Percentiles rank a stretch among this genome's conserved stretches.
phyloP scores from a whole-genome alignment of 2,888 invertebrate genomes.

The Biston betularia region DNA sequence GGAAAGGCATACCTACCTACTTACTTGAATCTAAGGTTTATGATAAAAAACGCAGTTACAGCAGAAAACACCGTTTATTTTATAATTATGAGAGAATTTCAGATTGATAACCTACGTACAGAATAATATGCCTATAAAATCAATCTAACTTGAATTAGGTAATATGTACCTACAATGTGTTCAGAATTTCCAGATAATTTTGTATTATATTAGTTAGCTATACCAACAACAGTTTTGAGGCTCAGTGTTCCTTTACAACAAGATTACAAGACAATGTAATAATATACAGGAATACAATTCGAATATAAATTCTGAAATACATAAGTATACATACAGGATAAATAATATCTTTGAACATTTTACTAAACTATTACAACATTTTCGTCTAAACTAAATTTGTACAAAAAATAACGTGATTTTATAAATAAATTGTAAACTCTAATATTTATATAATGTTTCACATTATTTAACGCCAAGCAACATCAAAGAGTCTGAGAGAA shows the following conservation, averaged over 20 bases:
- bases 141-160: conserved; percentile 81
- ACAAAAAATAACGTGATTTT: conserved; percentile 72
- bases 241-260: conserved; percentile 79
- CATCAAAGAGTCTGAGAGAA: conserved; percentile 78
- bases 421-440: conserved; percentile 73
- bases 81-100: conserved; percentile 87
- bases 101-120: conserved; percentile 87
- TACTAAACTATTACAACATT: conserved; percentile 82
- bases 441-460: conserved; percentile 76
- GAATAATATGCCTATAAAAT: conserved; percentile 85
- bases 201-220: conserved; percentile 55
- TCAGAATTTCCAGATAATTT: conserved; percentile 73
- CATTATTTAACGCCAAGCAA: conserved; percentile 82
- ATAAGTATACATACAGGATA: conserved; percentile 57
- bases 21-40: neutral
- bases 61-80: conserved; percentile 88
- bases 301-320: conserved; percentile 76
- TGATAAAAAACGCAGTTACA: conserved; percentile 65
- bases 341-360: conserved; percentile 72
- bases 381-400: conserved; percentile 71
- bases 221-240: conserved; percentile 61
- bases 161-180: conserved; percentile 64
- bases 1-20: too few relatives aligned
- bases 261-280: conserved; percentile 75
- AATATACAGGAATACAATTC: conserved; percentile 74